phyloP scores from a whole-genome alignment of 2,888 invertebrate species.

The Cerastoderma edule region DNA sequence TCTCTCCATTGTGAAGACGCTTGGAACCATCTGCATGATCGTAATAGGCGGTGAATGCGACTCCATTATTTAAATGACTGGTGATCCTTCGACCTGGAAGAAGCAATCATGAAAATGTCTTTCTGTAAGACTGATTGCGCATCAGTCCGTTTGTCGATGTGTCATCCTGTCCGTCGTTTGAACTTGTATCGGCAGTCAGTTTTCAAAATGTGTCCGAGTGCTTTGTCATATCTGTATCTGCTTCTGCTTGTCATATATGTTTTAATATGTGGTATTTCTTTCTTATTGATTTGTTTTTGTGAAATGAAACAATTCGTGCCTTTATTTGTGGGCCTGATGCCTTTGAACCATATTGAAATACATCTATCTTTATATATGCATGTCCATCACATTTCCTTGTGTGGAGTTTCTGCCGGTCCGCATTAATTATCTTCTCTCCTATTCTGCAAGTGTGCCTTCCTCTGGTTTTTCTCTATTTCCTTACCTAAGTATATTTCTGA shows the following conservation, averaged over 20 bases:
- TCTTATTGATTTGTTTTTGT: not conserved
- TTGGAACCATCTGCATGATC: not conserved
- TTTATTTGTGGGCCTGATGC: not conserved
- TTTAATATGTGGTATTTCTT: not conserved
- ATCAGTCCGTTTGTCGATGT: not conserved
- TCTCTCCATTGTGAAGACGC: not conserved
- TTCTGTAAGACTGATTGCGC: not conserved
- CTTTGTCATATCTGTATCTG: not conserved
- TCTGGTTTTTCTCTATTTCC: too few species aligned
- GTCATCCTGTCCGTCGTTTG: not conserved
- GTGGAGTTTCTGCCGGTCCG: too few species aligned
- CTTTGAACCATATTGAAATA: too few species aligned
- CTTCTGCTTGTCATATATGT: not conserved
- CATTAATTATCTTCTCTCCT: too few species aligned
- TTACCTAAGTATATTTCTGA: too few species aligned
- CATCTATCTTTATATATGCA: too few species aligned
- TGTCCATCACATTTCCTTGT: too few species aligned
- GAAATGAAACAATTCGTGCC: not conserved
- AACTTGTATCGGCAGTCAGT: not conserved
- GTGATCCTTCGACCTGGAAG: not conserved
- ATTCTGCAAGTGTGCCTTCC: too few species aligned
- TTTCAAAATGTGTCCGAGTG: not conserved
- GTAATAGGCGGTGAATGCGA: conserved; percentile 14
- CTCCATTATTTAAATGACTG: not conserved
- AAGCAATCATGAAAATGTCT: not conserved